Conservation (phyloP, 2,797 vertebrate genomes). For the Steatocranus sp. region DNA sequence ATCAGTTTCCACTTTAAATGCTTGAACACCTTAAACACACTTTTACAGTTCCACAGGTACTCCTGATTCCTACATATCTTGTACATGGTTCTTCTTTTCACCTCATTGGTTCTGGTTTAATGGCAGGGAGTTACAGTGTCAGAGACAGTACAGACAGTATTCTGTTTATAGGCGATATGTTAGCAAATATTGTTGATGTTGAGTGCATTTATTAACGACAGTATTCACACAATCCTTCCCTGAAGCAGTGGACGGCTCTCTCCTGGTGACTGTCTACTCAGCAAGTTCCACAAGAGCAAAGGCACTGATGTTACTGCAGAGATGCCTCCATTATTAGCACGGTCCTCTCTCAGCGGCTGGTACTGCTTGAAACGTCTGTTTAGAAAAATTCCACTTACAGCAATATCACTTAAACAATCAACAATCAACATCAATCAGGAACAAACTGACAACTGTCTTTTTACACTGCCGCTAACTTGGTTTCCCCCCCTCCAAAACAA, state of each 20-base stretch:
- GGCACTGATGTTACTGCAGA: slow-evolving; percentile 71
- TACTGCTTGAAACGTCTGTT: slow-evolving; percentile 79
- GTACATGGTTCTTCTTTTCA: neutral
- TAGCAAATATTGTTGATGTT: neutral
- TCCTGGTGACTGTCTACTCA: slow-evolving; percentile 72
- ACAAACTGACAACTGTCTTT: neutral
- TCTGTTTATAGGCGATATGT: neutral
- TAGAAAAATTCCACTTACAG: neutral
- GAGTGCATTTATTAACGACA: neutral
- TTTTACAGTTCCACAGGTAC: neutral
- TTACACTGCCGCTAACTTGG: neutral
- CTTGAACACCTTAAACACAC: neutral
- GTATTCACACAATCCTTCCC: slow-evolving; percentile 75
- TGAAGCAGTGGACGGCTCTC: slow-evolving; percentile 85
- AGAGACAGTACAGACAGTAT: neutral
- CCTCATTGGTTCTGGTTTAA: neutral
- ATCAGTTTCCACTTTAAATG: slow-evolving; percentile 18
- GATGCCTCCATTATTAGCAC: slow-evolving; percentile 39
- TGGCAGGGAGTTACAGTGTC: neutral
- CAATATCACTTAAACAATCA: neutral
- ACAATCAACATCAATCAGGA: neutral
- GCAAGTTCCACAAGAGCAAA: slow-evolving; percentile 78
- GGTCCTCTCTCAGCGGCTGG: slow-evolving; percentile 68
- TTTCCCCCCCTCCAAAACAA: neutral
- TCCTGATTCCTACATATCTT: neutral